Base-by-base conservation (phyloP, 2,888 invertebrate species). In the Urechis unicinctus region DNA sequence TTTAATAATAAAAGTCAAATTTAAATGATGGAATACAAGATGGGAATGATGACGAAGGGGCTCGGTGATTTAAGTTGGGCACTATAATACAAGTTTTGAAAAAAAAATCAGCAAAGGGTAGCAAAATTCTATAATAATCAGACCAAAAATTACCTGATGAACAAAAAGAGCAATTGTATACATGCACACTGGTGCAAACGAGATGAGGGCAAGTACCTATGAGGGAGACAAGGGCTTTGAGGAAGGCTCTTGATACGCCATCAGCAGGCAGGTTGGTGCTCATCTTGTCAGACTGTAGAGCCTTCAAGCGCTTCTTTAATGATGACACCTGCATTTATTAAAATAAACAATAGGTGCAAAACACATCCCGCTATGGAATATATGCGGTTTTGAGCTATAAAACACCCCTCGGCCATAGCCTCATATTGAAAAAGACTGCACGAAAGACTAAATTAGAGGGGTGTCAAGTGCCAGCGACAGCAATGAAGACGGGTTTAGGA, bases 221-320 rank as follows among this genome's bases (percentile, higher is more conserved):
- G 54, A 97, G 82, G 77, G 90, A 88, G 13, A 96, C 96, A 64
- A 96, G 82, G 9, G 94, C 89, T 58, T 88, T 83, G 53, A 97
- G 82, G 80, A 97, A 97, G 47, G 94, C 90, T 70, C 92, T 85
- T 2, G 95, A 89, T 3, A 97, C 88, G 0, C 91, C 89, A 77
- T 97, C 96, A 0, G 95, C 95, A 57, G 73, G 68, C 60, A 77
- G 68, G n/a, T 41, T 26, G 41, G 58, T 66, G 28, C 60, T 65
- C 50, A 70, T 59, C 47, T 63, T 86, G 63, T 89, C 84, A 68
- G 86, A 41, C 48, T 62, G 60, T 21, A 59, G 84, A 72, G 86
- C 86, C 71, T 87, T 86, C 69, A 92, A 80, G 59, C 88, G 86
- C 72, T 85, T 85, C 75, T 86, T 87, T 75, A 92, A 82, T 69